Conservation (phyloP, 2,888 invertebrate genomes). For the Vanessa cardui region DNA sequence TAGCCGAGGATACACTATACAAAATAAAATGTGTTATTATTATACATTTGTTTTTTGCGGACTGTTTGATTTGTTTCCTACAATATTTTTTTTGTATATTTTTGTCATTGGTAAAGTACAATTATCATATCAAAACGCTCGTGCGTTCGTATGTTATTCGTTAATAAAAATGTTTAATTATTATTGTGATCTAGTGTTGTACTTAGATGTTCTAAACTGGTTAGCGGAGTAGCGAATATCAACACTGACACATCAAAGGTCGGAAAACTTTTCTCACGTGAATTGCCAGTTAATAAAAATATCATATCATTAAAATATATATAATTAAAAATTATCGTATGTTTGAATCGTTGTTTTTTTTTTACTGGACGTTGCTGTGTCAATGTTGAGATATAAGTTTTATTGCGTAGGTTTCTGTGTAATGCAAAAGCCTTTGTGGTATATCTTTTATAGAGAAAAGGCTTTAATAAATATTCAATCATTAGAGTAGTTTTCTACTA, state of each 20-base stretch:
- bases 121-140: slow-evolving; percentile 58
- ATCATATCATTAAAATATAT: not conserved
- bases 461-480: slow-evolving; percentile 31
- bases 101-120: slow-evolving; percentile 53
- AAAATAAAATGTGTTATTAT: no score
- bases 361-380: slow-evolving; percentile 19
- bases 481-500: slow-evolving; percentile 32
- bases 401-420: slow-evolving; percentile 6
- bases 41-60: not conserved
- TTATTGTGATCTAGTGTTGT: slow-evolving; percentile 63
- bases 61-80: not conserved
- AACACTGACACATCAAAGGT: slow-evolving; percentile 6
- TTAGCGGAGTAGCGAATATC: slow-evolving; percentile 32
- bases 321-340: not conserved
- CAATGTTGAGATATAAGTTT: slow-evolving; percentile 8
- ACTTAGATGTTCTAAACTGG: slow-evolving; percentile 52
- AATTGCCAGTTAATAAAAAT: not conserved
- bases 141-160: slow-evolving; percentile 25
- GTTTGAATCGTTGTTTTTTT: not conserved
- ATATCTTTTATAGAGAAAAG: slow-evolving; percentile 19
- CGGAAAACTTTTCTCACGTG: not conserved
- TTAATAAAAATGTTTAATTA: slow-evolving; percentile 55
- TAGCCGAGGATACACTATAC: no score
- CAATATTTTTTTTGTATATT: slow-evolving; percentile 7
- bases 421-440: slow-evolving; percentile 3